Percentiles rank a stretch among this genome's conserved stretches.
These are phyloP conservation scores for Platycercus adscitus DNA, from an alignment of 2,113 vertebrate genomes.

Conservation along the genomic window DNA sequence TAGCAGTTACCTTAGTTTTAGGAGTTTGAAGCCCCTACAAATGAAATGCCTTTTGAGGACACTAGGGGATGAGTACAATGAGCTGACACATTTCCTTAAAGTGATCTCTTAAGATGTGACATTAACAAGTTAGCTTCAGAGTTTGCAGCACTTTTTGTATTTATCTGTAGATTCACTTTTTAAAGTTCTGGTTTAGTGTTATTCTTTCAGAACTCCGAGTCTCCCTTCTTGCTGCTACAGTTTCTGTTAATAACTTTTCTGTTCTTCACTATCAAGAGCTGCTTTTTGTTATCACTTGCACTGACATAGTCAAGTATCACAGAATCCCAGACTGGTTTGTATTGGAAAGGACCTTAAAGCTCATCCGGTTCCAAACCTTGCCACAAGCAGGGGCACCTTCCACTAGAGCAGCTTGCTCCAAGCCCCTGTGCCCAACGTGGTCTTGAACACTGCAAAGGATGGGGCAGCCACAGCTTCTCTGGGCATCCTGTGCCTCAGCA, in stretches of 20 bases:
- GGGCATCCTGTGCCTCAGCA: not conserved
- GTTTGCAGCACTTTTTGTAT: not conserved
- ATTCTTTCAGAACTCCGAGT: not conserved
- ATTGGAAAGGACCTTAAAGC: not conserved
- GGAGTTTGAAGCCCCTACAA: not conserved
- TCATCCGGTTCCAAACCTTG: not conserved
- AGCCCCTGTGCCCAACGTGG: too few relatives aligned
- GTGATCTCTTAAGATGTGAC: not conserved
- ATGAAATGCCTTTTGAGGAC: not conserved
- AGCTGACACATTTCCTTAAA: not conserved
- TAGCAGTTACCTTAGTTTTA: not conserved
- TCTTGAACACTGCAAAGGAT: not conserved
- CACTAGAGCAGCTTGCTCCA: not conserved
- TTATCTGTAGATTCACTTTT: not conserved
- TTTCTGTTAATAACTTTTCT: not conserved
- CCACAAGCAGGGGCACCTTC: not conserved
- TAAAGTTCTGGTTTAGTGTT: not conserved
- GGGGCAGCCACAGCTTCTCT: not conserved
- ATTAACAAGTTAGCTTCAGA: not conserved
- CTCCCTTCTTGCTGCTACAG: not conserved
- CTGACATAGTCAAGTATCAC: not conserved
- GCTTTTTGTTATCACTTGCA: not conserved
- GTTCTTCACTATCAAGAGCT: not conserved
- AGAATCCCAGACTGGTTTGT: not conserved
- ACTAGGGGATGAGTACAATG: not conserved